Evolutionary conservation across 2,888 invertebrate genomes (phyloP).

Genomic region (Ceraclea dissimilis): DNA sequence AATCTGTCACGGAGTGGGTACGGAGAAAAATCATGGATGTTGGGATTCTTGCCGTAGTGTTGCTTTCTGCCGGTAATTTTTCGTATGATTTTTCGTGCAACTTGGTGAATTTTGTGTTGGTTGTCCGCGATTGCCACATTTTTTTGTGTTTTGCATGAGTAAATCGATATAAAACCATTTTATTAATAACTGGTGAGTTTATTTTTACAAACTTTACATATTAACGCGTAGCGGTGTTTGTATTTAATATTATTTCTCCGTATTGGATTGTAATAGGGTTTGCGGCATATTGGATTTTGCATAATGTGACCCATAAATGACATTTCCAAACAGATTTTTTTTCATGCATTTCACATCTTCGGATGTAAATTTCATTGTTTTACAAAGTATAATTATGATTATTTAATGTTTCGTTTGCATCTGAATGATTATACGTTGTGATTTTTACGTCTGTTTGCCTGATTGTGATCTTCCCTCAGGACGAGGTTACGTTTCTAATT

Average conservation of each 20-base stretch:
- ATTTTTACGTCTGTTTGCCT: neutral
- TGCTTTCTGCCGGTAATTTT: slow-evolving; percentile 27
- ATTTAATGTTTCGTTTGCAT: neutral
- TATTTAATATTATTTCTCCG: neutral
- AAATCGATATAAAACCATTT: slow-evolving; percentile 41
- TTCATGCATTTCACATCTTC: neutral
- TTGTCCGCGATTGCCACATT: slow-evolving; percentile 49
- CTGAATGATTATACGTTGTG: no score
- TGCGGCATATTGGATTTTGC: slow-evolving; percentile 24
- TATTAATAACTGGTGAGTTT: slow-evolving; percentile 44
- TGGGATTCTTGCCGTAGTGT: slow-evolving; percentile 5
- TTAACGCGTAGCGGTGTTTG: neutral
- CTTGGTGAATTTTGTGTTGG: slow-evolving; percentile 50
- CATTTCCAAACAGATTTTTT: slow-evolving; percentile 19
- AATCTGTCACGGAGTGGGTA: no score
- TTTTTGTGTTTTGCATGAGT: slow-evolving; percentile 48
- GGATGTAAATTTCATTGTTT: neutral
- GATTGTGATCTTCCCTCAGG: neutral
- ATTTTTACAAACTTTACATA: slow-evolving; percentile 22
- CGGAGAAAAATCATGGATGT: no score
- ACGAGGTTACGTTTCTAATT: neutral
- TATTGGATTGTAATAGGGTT: slow-evolving; percentile 11
- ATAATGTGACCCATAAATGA: slow-evolving; percentile 25
- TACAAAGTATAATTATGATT: neutral
- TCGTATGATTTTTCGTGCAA: no score